Percentiles rank a stretch among this genome's conserved stretches.
phyloP scores from a whole-genome alignment of 2,113 vertebrate species.

The Gavia stellata region DNA sequence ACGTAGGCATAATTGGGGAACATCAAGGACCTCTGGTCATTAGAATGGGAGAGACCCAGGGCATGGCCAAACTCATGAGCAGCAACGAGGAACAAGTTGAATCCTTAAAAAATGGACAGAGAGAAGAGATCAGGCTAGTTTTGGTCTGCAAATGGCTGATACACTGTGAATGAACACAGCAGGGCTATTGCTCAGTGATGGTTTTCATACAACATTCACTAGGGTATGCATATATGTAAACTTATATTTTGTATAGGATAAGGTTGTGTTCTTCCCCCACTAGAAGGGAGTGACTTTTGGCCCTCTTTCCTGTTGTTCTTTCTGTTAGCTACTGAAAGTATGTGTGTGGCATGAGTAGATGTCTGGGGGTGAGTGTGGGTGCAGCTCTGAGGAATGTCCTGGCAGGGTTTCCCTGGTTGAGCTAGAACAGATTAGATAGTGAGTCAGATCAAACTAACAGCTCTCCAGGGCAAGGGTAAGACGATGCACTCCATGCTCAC shows the following conservation, averaged over 20 bases:
- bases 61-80: conserved; percentile 95
- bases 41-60: conserved; percentile 87
- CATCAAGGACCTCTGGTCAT: conserved; percentile 85
- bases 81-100: conserved; percentile 88
- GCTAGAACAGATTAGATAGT: background rate
- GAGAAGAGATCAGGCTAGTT: background rate
- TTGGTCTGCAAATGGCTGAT: background rate
- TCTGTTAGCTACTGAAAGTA: background rate
- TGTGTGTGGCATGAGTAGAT: background rate
- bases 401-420: background rate
- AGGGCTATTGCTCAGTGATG: background rate
- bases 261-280: background rate
- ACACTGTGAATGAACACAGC: fast-evolving
- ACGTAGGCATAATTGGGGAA: conserved; percentile 79
- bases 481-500: background rate
- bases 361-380: conserved; percentile 6
- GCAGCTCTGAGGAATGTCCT: conserved; percentile 35
- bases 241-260: background rate
- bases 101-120: conserved; percentile 69
- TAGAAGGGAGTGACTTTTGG: background rate
- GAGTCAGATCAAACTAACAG: conserved; percentile 23
- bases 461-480: background rate
- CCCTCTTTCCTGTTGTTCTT: background rate
- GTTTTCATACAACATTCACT: background rate
- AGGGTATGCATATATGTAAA: background rate